phyloP scores from a whole-genome alignment of 1,140 invertebrate species.

The Drosophila grimshawi region DNA sequence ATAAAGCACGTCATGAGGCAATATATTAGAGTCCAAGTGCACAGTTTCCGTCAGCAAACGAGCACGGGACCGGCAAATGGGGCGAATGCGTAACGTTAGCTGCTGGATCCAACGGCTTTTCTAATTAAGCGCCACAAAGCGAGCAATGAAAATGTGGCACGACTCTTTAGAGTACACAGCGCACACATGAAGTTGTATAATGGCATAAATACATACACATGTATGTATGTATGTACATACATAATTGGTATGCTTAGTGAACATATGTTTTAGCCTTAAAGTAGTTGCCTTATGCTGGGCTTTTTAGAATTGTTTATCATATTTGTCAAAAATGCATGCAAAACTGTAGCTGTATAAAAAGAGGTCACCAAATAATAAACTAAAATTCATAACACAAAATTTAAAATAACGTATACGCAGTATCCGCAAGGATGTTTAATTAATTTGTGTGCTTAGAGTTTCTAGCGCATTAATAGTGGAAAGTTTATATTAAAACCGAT shows the following conservation, averaged over 20 bases:
- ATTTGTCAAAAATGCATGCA: too few species aligned
- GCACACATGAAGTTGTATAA: neutral
- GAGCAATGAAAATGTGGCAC: conserved; percentile 7
- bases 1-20: conserved; percentile 58
- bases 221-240: neutral
- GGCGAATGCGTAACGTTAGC: conserved; percentile 15
- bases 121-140: conserved; percentile 9
- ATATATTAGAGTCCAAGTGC: conserved; percentile 72
- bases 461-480: too few species aligned
- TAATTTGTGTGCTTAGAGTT: too few species aligned
- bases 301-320: neutral
- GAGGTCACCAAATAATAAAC: too few species aligned
- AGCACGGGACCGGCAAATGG: conserved; percentile 9
- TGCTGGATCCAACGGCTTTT: conserved; percentile 10
- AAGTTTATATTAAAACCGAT: too few species aligned
- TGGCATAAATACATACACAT: neutral
- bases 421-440: too few species aligned
- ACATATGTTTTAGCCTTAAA: neutral
- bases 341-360: neutral
- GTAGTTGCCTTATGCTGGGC: neutral
- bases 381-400: too few species aligned
- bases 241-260: neutral
- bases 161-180: neutral
- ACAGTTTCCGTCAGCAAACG: conserved; percentile 54
- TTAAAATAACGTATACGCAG: too few species aligned